Base-by-base conservation (phyloP, 2,113 vertebrate species). In the Phodopus roborovskii region DNA sequence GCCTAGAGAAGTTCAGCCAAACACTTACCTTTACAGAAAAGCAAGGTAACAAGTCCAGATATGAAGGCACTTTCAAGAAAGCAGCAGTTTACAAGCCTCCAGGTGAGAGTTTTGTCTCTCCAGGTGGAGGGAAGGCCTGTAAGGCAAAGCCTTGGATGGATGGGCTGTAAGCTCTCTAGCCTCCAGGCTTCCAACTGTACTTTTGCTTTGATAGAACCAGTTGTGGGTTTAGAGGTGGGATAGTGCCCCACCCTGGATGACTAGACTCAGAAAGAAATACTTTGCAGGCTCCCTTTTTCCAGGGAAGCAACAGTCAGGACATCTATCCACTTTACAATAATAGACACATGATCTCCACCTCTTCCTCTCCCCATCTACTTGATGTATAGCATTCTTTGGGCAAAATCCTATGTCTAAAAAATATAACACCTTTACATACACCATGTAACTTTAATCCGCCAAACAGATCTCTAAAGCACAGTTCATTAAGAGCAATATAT, bases 1-100 rank as follows among this genome's bases (percentile, higher is more conserved):
- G 92, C 24, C 39, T 94, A 88, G 85, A 92, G 33, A 74, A 97
- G 42, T 64, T 98, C 68, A 92, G 98, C 4, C 98, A 97, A 96
- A 98, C 97, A 73, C 0, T 98, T 33, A 98, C 98, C 19, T 48
- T 97, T 19, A 89, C 73, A 6, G 98, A 99, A 50, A 98, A 96
- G 92, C 97, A 91, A 78, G 53, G 58, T 45, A 20, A 28, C 15
- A 98, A 94, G 28, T 75, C 64, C 84, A 98, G 64, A 94, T 88
- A 92, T 53, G 98, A 98, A 94, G 97, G 97, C 83, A 42, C 77
- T 86, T 6, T 45, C 75, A 96, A 94, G 94, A 98, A 97, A 24
- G 95, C 96, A 85, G 93, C 94, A 88, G 30, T 13, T 70, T 85
- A 58, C 71, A 98, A 95, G 81, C 42, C 45, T 85, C 85, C 97